phyloP scores from a whole-genome alignment of 2,888 invertebrate genomes.

The Lycia hirtaria region DNA sequence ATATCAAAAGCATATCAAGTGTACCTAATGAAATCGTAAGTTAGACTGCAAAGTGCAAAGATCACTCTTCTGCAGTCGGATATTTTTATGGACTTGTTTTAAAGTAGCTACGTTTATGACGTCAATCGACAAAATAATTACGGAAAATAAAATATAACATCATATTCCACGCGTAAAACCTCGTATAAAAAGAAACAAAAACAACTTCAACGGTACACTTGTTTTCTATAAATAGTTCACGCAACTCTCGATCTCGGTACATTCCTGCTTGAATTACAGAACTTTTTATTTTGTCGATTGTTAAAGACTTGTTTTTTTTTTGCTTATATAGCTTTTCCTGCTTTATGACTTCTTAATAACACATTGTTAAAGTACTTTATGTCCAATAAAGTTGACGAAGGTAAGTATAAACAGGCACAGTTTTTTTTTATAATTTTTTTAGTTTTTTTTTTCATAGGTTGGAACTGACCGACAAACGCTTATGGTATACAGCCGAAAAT shows the following conservation, averaged over 20 bases:
- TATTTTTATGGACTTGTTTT: too few relatives aligned
- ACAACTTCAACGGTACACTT: slow-evolving; percentile 42
- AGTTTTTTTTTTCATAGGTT: background rate
- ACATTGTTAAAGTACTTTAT: background rate
- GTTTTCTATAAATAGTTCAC: slow-evolving; percentile 56
- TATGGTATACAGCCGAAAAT: too few relatives aligned
- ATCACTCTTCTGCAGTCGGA: too few relatives aligned
- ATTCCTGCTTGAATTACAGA: slow-evolving; percentile 37
- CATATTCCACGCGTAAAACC: slow-evolving; percentile 25
- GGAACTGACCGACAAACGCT: too few relatives aligned
- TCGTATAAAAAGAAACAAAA: slow-evolving; percentile 28
- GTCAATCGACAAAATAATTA: background rate
- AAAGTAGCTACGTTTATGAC: background rate
- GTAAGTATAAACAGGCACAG: background rate
- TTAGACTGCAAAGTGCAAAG: too few relatives aligned
- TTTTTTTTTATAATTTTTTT: too few relatives aligned
- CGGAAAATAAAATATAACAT: background rate
- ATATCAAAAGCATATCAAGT: too few relatives aligned
- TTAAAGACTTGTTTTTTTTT: slow-evolving; percentile 2
- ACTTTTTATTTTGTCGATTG: slow-evolving; percentile 33
- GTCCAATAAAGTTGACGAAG: background rate
- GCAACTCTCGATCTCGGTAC: slow-evolving; percentile 58
- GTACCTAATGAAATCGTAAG: too few relatives aligned
- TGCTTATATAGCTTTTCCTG: slow-evolving; percentile 29
- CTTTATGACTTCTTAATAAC: background rate